Evolutionary conservation across 2,888 invertebrate species (phyloP), one percentile per base, ranked within the genome.

Genomic region (Acleris holmiana): DNA sequence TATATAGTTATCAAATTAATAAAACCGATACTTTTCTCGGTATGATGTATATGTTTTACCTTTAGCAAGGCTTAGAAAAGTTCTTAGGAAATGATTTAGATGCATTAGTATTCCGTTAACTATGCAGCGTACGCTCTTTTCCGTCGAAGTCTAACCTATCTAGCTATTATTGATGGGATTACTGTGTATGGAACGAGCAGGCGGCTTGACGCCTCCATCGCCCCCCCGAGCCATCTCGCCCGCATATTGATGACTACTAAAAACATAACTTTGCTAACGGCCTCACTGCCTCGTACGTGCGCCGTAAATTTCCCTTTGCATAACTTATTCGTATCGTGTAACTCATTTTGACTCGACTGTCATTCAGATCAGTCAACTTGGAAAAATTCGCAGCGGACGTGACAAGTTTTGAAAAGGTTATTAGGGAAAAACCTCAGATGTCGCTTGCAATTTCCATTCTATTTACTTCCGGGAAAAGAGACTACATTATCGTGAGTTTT

Each of bases 241-340:
- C 77, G 79, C 80, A 79, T 83, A 84, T 83, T 82, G 84, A 87
- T 83, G 80, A 77, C 77, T 79, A 75, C 77, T 80, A 78, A 79
- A 80, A 65, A 65, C 65, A 65, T 65, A 60, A 77, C 72, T 75
- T 75, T 73, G 76, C 70, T 78, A 75, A 76, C 74, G 69, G 71
- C 71, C 67, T 55, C 49, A 55, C 59, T 67, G 64, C 66, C 71
- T 70, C 69, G 71, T 71, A 74, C 72, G 69, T 70, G 70, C 74
- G 68, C 68, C 69, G 74, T 72, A 75, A 75, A 78, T 76, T 76
- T 71, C 74, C 72, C 71, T 68, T 75, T 75, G 71, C 73, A 73
- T 76, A 75, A 74, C 62, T 67, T 69, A 67, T 69, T 69, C 67
- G 48, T 53, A 51, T 62, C 67, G 61, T 67, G 61, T 59, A 59